Base-by-base conservation (phyloP, 2,888 invertebrate genomes). In the Eristalis intricaria region DNA sequence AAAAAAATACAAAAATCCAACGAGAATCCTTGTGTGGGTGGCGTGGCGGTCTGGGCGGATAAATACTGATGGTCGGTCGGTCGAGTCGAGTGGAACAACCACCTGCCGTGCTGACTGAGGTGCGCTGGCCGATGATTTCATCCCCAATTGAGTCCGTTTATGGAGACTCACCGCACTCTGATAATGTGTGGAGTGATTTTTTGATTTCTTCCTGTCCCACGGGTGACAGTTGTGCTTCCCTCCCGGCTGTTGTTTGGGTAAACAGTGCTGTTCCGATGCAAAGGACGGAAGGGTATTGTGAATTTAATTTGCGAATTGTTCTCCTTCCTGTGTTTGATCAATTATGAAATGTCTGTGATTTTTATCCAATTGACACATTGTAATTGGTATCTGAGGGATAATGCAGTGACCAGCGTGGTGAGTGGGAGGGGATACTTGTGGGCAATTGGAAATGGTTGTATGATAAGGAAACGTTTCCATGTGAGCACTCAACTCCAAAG, bases 61-160 rank as follows among this genome's bases (percentile, higher is more conserved):
- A 40, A 65, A 78, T 73, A 79, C 82, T 80, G 77, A 74, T 29
- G 77, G 74, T 43, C 73, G 81, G 81, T 66, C 61, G 69, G 38
- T 29, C 29, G 32, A 32, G 32, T 32, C 32, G 65, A 23, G 60
- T n/a, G 19, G 56, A n/a, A 5, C 56, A 66, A 58, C 71, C 70
- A 75, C 76, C 69, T 79, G 73, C 78, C 82, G 29, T 61, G 63
- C 68, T 73, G 77, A 68, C 63, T 76, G 83, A 78, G 82, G 74
- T 64, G 40, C 4, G 15, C 40, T 22, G 68, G 70, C 74, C 61
- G 84, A 79, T 63, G 73, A 73, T 79, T 86, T 88, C 75, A 88
- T 78, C 76, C 86, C 86, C 81, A 81, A 88, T 88, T 88, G 89
- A 86, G 84, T 86, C 78, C 84, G 84, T 88, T 88, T 88, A 89